Evolutionary conservation across 1,140 invertebrate genomes (phyloP).

Genomic region (Drusus annulatus): DNA sequence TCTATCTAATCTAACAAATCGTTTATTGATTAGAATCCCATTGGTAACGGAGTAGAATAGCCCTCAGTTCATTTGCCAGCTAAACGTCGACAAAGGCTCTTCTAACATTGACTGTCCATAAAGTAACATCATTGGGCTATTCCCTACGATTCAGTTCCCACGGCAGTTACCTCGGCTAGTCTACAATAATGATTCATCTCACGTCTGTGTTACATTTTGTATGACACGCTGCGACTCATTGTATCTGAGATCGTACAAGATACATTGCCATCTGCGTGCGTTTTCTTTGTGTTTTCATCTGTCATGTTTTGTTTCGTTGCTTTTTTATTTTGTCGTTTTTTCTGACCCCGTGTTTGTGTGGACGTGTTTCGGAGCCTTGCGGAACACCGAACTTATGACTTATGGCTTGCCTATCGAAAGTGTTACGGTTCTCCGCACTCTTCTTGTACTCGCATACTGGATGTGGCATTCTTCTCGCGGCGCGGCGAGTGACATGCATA

Average conservation of each 20-base stretch:
- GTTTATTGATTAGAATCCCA: too few species aligned
- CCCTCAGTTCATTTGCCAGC: background rate
- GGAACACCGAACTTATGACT: background rate
- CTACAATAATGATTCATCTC: constrained; percentile 7
- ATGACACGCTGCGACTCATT: constrained; percentile 10
- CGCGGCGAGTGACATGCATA: constrained; percentile 8
- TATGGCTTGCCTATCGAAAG: constrained; percentile 20
- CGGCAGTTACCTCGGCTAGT: background rate
- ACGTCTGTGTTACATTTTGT: constrained; percentile 28
- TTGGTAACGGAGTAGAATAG: background rate
- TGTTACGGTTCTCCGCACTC: constrained; percentile 28
- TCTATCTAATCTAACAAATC: background rate
- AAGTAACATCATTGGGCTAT: constrained; percentile 1
- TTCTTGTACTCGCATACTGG: background rate
- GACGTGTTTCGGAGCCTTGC: constrained; percentile 7
- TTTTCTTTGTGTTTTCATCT: constrained; percentile 21
- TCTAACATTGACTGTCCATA: background rate
- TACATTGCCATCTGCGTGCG: constrained; percentile 24
- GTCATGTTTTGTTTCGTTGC: constrained; percentile 6
- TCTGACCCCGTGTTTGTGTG: constrained; percentile 5
- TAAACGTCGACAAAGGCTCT: background rate
- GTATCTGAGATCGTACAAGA: constrained; percentile 22
- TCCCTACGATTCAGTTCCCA: constrained; percentile 12
- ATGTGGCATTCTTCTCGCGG: background rate
- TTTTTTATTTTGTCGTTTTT: background rate